Percentiles rank a stretch among this genome's conserved stretches.
phyloP scores from a whole-genome alignment of 2,888 invertebrate species.

The Aradus depressus region DNA sequence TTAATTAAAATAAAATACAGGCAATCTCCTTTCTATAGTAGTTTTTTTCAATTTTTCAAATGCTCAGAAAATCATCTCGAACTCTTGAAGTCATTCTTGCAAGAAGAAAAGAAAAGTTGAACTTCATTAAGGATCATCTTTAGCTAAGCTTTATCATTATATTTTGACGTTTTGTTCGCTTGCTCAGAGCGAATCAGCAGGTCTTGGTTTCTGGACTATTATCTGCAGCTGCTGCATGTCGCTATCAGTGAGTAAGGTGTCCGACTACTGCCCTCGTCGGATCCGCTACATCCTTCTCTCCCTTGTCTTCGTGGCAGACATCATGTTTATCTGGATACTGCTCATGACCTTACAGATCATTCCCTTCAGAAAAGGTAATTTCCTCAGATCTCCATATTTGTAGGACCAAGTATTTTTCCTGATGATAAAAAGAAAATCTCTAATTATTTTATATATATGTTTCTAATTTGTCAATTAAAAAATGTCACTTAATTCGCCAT shows the following conservation, averaged over 20 bases:
- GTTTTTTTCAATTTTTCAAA: too few species aligned
- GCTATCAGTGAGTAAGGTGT: slow-evolving; percentile 31
- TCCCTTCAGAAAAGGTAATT: slow-evolving; percentile 30
- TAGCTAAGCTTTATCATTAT: background rate
- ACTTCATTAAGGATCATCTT: too few species aligned
- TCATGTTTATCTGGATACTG: slow-evolving; percentile 34
- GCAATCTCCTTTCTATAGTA: too few species aligned
- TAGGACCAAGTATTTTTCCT: too few species aligned
- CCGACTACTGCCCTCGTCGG: slow-evolving; percentile 33
- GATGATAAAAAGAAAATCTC: background rate
- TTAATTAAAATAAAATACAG: too few species aligned
- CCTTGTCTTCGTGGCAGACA: slow-evolving; percentile 30
- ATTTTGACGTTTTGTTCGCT: too few species aligned
- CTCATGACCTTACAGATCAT: slow-evolving; percentile 31
- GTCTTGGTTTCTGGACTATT: slow-evolving; percentile 35
- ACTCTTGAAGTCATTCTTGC: too few species aligned
- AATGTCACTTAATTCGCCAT: background rate
- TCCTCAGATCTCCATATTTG: too few species aligned
- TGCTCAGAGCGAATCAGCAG: slow-evolving; percentile 34
- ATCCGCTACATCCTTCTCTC: slow-evolving; percentile 31
- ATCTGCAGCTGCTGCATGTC: slow-evolving; percentile 32
- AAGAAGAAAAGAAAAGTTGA: too few species aligned
- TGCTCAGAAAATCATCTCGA: too few species aligned
- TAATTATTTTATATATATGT: too few species aligned
- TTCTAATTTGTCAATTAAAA: background rate